Conservation (phyloP, 1,140 invertebrate species). For the Bactericera cockerelli region DNA sequence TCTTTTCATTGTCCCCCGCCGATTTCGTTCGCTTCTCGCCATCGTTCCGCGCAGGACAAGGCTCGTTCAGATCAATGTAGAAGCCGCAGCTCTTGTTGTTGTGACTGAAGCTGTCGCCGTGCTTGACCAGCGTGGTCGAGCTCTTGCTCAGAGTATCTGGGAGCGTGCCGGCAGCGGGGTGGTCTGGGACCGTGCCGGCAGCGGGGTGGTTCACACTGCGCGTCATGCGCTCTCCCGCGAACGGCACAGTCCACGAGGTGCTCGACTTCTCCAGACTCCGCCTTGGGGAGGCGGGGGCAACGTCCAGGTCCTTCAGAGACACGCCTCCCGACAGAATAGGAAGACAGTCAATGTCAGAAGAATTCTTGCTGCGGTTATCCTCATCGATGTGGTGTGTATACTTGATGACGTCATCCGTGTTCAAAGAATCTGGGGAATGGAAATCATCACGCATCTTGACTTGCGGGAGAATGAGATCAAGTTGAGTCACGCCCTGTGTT, state of each 20-base stretch:
- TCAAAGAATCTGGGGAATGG: slow-evolving; percentile 6
- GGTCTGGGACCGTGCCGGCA: too few species aligned
- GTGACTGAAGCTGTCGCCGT: not conserved
- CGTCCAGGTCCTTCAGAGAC: not conserved
- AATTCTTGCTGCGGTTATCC: not conserved
- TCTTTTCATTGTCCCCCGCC: not conserved
- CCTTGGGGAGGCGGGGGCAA: not conserved
- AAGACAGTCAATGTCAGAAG: not conserved
- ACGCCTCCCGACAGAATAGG: not conserved
- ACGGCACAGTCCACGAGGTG: not conserved
- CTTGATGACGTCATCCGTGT: not conserved
- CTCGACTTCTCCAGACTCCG: too few species aligned
- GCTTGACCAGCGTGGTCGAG: not conserved
- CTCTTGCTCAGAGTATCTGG: too few species aligned
- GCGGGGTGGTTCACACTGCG: too few species aligned
- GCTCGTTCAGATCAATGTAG: slow-evolving; percentile 2
- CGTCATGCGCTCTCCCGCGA: not conserved
- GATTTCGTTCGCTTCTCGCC: not conserved
- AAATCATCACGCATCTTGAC: not conserved
- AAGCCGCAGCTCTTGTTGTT: slow-evolving; percentile 1
- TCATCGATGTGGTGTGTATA: not conserved
- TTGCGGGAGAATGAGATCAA: too few species aligned
- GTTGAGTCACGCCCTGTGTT: too few species aligned
- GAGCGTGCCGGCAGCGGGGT: too few species aligned
- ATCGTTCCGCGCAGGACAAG: not conserved